Evolutionary conservation across 2,888 invertebrate genomes (phyloP), one percentile per base, ranked within the genome.

Genomic region (Dyspetes luteomarginatus): DNA sequence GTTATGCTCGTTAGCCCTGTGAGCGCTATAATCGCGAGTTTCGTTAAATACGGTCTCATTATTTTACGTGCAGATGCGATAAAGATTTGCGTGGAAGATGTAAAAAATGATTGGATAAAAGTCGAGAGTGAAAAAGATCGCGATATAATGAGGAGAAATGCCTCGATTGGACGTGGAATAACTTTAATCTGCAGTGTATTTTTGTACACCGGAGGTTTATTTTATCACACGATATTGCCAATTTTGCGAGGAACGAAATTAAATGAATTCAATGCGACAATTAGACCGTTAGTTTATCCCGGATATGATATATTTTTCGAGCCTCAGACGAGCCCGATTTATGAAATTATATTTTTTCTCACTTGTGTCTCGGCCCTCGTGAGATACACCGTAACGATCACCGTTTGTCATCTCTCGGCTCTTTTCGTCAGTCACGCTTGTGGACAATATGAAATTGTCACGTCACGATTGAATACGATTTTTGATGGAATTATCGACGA

Each of bases 31-130:
- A n/a, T 71, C 28, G 50, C 50, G 0, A 60, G 30, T 60, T 26
- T 79, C 7, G 22, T 79, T 7, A 71, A 75, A 43, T 60, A 69
- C 7, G n/a, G 5, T 4, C 48, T 71, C 17, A 65, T 75, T 5
- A 17, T 65, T 1, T 28, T 62, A 4, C 74, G 64, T 4, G 19
- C 58, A 7, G 15, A 52, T n/a, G 50, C 55, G 58, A 71, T 79
- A 58, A 65, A 26, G n/a, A 56, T 24, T 9, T 89, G 88, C 48
- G 36, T 88, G 0, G 58, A 85, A 5, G 82, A 81, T 2, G 82
- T 89, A 24, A 84, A 89, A 41, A 36, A 68, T 0, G 89, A 89
- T 50, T 89, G 89, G 89, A 85, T 36, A 26, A 76, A 73, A 3
- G 68, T 85, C 4, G 68, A 69, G n/a, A 64, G 80, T 3, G 50